phyloP scores from a whole-genome alignment of 2,113 vertebrate species.

The Megalops atlanticus region DNA sequence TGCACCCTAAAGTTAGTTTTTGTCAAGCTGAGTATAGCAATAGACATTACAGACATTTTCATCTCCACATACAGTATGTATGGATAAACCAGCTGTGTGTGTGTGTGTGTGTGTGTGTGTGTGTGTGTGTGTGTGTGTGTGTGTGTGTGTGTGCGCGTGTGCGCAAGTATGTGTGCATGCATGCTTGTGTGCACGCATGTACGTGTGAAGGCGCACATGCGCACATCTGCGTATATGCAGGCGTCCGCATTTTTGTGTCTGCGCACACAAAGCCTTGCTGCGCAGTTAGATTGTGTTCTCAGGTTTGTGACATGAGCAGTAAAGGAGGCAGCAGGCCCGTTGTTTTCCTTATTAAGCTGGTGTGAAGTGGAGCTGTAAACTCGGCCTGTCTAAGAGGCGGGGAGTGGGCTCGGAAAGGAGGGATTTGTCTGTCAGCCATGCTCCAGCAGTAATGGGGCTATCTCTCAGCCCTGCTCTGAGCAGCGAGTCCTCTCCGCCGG shows the following conservation, averaged over 20 bases:
- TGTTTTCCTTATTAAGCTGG: slow-evolving; percentile 20
- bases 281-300: slow-evolving; percentile 1
- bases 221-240: not conserved
- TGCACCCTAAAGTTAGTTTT: too few species aligned
- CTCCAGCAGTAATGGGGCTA: slow-evolving; percentile 30
- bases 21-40: too few species aligned
- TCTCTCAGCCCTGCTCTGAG: slow-evolving; percentile 23
- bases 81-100: too few species aligned
- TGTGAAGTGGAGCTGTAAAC: slow-evolving; percentile 25
- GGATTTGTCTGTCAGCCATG: slow-evolving; percentile 36
- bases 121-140: not conserved
- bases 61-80: too few species aligned
- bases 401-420: not conserved
- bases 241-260: not conserved
- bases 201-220: not conserved
- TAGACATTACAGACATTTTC: too few species aligned
- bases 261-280: not conserved
- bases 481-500: slow-evolving; percentile 24
- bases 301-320: not conserved
- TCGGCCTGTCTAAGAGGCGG: slow-evolving; percentile 7
- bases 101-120: not conserved
- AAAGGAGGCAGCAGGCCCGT: slow-evolving; percentile 2
- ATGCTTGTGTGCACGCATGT: not conserved
- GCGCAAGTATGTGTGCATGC: not conserved
- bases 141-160: not conserved